Evolutionary conservation across 2,113 vertebrate genomes (phyloP), one percentile per base, ranked within the genome.

Genomic region (Upupa epops): DNA sequence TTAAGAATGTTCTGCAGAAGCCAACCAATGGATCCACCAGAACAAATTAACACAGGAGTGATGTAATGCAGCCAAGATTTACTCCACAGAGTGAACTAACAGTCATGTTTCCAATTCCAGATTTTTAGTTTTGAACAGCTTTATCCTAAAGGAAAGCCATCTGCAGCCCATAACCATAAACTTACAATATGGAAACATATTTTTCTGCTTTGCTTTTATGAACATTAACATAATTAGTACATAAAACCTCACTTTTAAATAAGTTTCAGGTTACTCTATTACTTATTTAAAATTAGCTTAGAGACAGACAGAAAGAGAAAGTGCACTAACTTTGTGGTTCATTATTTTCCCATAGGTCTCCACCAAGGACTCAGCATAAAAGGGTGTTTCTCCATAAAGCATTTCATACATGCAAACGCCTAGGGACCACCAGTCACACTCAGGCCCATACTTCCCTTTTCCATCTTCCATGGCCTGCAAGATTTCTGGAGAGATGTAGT

Each of bases 351-450:
- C 99, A 24, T 99, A 99, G 32, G 99, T 99, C 97, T 99, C 99
- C 97, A 99, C 99, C 96, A 99, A 97, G 61, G 99, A 99, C 93
- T 99, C 99, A 34, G 99, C 99, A 92, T 99, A 99, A 98, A 99
- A 99, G 34, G 99, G 99, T 8, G 99, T 99, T 97, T 99, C 99
- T 92, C 99, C 99, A 37, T 99, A 99, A 84, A 99, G 98, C 99
- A 99, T 99, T 96, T 99, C 99, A 85, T 99, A 99, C 99, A 99
- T 99, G 97, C 99, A 99, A 95, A 99, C 99, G 17, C 99, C 99
- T 68, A 99, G 97, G 83, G 99, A 99, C 99, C 99, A 99, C 99
- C 99, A 99, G 98, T 99, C 99, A 89, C 99, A 99, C 96, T 99
- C 99, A 2, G 99, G 99, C 13, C 99, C 99, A 12, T 99, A 99